These are phyloP conservation scores for Rhizoglyphus robini DNA, from an alignment of 1,140 invertebrate genomes.

Conservation along the genomic window DNA sequence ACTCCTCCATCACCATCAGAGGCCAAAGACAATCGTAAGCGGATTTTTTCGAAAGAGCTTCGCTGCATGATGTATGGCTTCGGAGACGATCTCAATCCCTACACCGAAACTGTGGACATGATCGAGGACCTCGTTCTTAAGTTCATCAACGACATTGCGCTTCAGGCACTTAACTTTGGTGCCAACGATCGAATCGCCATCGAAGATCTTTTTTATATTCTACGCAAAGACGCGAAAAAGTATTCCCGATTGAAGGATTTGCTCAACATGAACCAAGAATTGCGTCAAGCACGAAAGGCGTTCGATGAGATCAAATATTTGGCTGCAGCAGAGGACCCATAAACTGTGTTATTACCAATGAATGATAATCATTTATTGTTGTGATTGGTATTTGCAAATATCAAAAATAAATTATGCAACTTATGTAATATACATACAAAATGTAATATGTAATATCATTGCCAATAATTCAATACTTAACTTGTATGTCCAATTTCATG, in stretches of 20 bases:
- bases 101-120: conserved; percentile 94
- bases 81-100: conserved; percentile 98
- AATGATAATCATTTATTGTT: too few relatives aligned
- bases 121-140: conserved; percentile 95
- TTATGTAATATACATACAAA: too few relatives aligned
- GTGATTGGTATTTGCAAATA: too few relatives aligned
- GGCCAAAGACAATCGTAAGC: conserved; percentile 34
- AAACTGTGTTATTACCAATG: too few relatives aligned
- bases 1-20: too few relatives aligned
- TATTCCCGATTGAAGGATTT: conserved; percentile 96
- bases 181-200: conserved; percentile 84
- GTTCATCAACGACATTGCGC: conserved; percentile 90
- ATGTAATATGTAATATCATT: too few relatives aligned
- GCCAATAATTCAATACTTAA: too few relatives aligned
- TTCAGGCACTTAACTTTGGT: conserved; percentile 91
- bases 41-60: conserved; percentile 39
- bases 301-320: conserved; percentile 99
- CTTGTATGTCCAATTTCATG: too few relatives aligned
- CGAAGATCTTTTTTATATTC: conserved; percentile 94
- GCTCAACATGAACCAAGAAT: conserved; percentile 95
- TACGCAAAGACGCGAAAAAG: conserved; percentile 90
- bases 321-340: too few relatives aligned
- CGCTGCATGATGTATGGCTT: conserved; percentile 99
- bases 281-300: conserved; percentile 95
- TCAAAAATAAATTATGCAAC: too few relatives aligned